Base-by-base conservation (phyloP, 1,140 invertebrate genomes). In the Grapholita molesta region DNA sequence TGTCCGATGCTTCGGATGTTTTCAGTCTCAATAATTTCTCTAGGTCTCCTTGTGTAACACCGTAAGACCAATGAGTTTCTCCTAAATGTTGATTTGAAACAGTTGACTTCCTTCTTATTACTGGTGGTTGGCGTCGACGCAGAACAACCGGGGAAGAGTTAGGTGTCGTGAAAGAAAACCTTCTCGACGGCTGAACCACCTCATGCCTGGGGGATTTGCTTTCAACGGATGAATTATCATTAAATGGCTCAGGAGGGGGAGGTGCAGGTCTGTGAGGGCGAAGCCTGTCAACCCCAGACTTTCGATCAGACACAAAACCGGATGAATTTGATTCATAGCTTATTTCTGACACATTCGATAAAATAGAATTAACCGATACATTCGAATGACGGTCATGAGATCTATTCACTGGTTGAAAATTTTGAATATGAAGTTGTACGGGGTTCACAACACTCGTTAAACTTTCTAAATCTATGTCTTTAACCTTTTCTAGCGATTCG, bases 21-120 rank as follows among this genome's bases (percentile, higher is more conserved):
- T 91, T 91, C 12, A 91, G 73, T 73, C 89, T 80, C 24, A 91
- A 69, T 68, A 91, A 70, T 75, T 85, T 91, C 77, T 91, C 88
- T 74, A 91, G 75, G 76, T 90, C 88, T 77, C 79, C 84, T 79
- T 90, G 89, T 42, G 80, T 86, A 9, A 91, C 89, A 68, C 89
- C 89, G 68, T 91, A 90, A 18, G 89, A 90, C 89, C 89, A 91
- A 78, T 84, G 86, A 0, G 84, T 84, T 78, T 91, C 88, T 38
- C 83, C 85, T 25, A 72, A 55, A 70, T 84, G 79, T 79, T 82
- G 84, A 72, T 73, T 78, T 38, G 75, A 74, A 42, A 80, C 83
- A 28, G 75, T 82, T 9, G 89, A 89, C 75, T 91, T 91, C 72
- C 79, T 84, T 72, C 89, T 80, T 2, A 91, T 89, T 1, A 90